These are phyloP conservation scores for Axinella damicornis DNA, from an alignment of 37 sponge, comb jelly and placozoan genomes.

Conservation along the genomic window DNA sequence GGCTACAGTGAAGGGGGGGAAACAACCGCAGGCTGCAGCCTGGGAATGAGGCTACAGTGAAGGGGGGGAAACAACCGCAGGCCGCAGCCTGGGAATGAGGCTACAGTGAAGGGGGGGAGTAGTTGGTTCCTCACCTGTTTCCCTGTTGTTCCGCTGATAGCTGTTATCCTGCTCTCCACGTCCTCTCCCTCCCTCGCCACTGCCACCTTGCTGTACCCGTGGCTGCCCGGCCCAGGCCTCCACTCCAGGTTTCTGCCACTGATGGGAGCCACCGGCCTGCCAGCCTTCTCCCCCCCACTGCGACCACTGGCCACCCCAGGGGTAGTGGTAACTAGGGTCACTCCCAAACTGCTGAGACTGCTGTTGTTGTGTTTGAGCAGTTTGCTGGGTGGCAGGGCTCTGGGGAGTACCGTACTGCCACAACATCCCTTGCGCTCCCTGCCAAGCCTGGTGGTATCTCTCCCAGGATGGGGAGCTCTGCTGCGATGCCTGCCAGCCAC, in stretches of 20 bases:
- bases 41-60: no score
- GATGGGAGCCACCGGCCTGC: neutral
- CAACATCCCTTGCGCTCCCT: no score
- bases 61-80: no score
- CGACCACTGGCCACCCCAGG: neutral
- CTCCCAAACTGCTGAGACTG: neutral
- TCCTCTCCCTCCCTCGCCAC: neutral
- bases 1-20: no score
- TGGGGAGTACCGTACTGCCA: no score
- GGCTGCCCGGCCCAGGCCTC: slow-evolving; percentile 37
- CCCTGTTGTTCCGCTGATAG: neutral
- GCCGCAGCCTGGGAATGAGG: no score
- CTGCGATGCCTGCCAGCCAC: neutral
- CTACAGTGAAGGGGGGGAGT: neutral
- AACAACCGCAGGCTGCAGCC: no score
- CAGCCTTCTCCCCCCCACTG: slow-evolving; percentile 16
- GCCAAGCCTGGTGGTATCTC: neutral
- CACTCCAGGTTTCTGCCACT: slow-evolving; percentile 31
- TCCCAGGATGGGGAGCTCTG: neutral
- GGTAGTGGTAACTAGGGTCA: neutral
- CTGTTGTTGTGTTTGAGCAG: slow-evolving; percentile 15
- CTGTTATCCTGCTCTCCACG: no score
- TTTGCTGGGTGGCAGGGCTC: no score
- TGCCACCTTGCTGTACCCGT: neutral
- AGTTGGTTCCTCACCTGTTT: neutral